Evolutionary conservation across 2,113 vertebrate genomes (phyloP).

Genomic region (Chascanopsetta lugubris): DNA sequence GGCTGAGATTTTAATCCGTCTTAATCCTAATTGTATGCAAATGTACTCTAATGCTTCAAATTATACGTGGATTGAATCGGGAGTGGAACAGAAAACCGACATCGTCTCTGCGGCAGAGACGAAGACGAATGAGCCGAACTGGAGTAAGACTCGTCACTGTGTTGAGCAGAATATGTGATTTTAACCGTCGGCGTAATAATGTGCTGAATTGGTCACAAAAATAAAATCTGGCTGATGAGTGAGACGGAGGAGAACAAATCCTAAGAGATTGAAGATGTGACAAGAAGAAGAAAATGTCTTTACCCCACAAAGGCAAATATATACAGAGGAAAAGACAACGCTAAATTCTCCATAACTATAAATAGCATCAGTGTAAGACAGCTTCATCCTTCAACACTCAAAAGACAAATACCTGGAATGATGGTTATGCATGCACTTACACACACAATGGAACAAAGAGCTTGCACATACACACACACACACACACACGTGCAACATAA

Average conservation of each 20-base stretch:
- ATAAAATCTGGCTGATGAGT: not conserved
- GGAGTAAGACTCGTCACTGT: not conserved
- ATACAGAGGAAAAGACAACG: not conserved
- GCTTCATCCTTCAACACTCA: not conserved
- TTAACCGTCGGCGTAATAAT: not conserved
- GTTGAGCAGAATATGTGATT: not conserved
- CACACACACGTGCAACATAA: slow-evolving; percentile 5
- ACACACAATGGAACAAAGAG: slow-evolving; percentile 6
- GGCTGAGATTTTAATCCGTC: slow-evolving; percentile 25
- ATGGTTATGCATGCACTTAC: slow-evolving; percentile 5
- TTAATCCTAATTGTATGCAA: slow-evolving; percentile 22
- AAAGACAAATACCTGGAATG: slow-evolving; percentile 1
- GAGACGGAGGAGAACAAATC: not conserved
- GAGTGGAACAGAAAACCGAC: not conserved
- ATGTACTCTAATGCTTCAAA: not conserved
- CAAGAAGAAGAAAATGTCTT: not conserved
- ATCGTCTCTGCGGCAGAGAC: not conserved
- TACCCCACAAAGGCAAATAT: not conserved
- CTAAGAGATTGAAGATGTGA: not conserved
- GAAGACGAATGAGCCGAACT: slow-evolving; percentile 16
- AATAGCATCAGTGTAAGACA: not conserved
- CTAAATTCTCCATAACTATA: slow-evolving; percentile 6
- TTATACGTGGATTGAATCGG: not conserved
- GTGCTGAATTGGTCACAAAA: not conserved
- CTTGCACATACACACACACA: not conserved